phyloP scores from a whole-genome alignment of 1,140 invertebrate species.

The Liolophura sinensis region DNA sequence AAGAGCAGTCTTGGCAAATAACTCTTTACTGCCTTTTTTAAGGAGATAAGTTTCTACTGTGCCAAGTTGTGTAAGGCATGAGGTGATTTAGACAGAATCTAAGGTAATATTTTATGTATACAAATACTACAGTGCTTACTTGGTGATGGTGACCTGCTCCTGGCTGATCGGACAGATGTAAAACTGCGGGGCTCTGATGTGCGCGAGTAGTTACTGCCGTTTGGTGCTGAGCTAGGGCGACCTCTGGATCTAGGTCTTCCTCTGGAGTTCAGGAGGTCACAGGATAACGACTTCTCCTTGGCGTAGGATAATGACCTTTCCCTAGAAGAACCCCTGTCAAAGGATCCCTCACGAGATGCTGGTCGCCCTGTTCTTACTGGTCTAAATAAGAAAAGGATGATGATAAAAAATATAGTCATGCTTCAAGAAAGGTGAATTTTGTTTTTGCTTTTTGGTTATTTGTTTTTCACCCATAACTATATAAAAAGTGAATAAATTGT shows the following conservation, averaged over 20 bases:
- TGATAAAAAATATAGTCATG: not conserved
- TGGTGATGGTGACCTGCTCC: too few species aligned
- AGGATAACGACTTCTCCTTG: slow-evolving; percentile 29
- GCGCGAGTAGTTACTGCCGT: slow-evolving; percentile 8
- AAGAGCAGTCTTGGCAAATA: not conserved
- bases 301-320: slow-evolving; percentile 27
- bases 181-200: not conserved
- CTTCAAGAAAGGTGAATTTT: not conserved
- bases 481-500: too few species aligned
- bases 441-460: too few species aligned
- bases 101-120: not conserved
- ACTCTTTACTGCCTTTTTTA: not conserved
- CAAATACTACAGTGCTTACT: slow-evolving; percentile 17
- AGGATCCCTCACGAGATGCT: too few species aligned
- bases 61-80: not conserved
- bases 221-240: slow-evolving; percentile 31
- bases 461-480: not conserved
- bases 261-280: slow-evolving; percentile 26
- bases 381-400: not conserved
- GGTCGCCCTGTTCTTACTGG: too few species aligned
- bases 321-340: slow-evolving; percentile 22
- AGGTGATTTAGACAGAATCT: slow-evolving; percentile 29
- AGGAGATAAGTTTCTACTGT: not conserved
- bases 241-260: slow-evolving; percentile 26
- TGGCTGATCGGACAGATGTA: too few species aligned